A percentile compares a stretch with the other conserved stretches of the same genome.
Evolutionary conservation across 2,113 vertebrate genomes (phyloP).

Genomic region (Colaptes auratus): DNA sequence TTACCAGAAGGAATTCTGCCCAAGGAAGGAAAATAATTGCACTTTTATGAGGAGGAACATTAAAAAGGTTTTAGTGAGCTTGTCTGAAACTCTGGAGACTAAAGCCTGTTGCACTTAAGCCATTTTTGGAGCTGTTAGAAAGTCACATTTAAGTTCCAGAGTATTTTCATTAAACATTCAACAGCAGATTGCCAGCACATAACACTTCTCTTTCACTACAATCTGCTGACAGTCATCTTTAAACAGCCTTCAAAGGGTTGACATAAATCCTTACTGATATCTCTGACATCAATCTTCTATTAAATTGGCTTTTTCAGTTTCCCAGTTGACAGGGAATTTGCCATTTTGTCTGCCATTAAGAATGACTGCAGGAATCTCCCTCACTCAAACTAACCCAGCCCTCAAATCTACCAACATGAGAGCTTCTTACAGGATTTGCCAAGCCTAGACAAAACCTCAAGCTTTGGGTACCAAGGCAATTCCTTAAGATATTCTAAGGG

Average conservation of each 20-base stretch:
- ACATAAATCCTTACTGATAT: neutral
- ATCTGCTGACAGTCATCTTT: neutral
- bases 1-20: neutral
- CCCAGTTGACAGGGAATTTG: neutral
- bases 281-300: neutral
- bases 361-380: neutral
- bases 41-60: neutral
- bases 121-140: neutral
- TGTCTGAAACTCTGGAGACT: neutral
- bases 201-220: neutral
- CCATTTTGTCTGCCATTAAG: neutral
- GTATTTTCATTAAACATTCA: neutral
- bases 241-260: neutral
- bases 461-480: neutral
- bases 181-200: neutral
- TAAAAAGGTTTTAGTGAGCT: neutral
- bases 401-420: neutral
- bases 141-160: neutral
- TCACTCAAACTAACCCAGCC: neutral
- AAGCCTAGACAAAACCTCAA: neutral
- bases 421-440: neutral
- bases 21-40: neutral
- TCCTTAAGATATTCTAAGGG: neutral
- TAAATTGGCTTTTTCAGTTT: neutral
- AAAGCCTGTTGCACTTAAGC: neutral